Percentiles rank a stretch among this genome's conserved stretches.
These are phyloP conservation scores for Zoanthus solanderi DNA, from an alignment of 92 coral and sea anemone genomes.

Conservation along the genomic window DNA sequence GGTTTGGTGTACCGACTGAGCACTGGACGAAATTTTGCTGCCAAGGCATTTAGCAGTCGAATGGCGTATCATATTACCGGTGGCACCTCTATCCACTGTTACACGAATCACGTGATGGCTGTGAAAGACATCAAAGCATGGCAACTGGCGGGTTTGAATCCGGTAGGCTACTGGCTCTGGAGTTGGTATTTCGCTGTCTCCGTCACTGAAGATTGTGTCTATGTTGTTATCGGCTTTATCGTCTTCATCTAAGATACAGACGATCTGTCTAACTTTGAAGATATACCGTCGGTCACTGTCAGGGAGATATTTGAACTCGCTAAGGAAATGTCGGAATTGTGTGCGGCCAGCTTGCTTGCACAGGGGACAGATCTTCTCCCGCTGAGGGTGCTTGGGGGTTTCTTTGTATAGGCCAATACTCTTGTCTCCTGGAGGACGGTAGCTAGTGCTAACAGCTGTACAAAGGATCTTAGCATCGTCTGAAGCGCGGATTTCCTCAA, in stretches of 20 bases:
- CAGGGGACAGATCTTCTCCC: background rate
- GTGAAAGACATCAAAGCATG: too few species aligned
- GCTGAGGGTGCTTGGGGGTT: background rate
- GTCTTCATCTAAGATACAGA: background rate
- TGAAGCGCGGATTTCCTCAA: too few species aligned
- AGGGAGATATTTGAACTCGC: background rate
- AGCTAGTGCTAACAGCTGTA: too few species aligned
- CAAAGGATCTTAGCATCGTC: too few species aligned
- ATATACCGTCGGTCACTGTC: background rate
- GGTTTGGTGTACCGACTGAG: constrained; percentile 24
- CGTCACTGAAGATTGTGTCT: background rate
- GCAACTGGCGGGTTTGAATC: background rate
- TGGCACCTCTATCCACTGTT: background rate
- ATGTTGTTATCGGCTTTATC: background rate
- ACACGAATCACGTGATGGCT: too few species aligned
- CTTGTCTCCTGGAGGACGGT: background rate
- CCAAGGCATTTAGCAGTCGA: constrained; percentile 5
- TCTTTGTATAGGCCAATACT: background rate
- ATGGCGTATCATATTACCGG: background rate
- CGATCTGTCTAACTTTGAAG: background rate
- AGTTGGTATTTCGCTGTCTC: too few species aligned
- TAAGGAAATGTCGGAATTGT: background rate
- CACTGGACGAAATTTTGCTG: background rate
- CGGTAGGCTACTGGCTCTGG: background rate
- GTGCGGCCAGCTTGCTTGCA: background rate